Base-by-base conservation (phyloP, 2,113 vertebrate species). In the Oenanthe oenanthe region DNA sequence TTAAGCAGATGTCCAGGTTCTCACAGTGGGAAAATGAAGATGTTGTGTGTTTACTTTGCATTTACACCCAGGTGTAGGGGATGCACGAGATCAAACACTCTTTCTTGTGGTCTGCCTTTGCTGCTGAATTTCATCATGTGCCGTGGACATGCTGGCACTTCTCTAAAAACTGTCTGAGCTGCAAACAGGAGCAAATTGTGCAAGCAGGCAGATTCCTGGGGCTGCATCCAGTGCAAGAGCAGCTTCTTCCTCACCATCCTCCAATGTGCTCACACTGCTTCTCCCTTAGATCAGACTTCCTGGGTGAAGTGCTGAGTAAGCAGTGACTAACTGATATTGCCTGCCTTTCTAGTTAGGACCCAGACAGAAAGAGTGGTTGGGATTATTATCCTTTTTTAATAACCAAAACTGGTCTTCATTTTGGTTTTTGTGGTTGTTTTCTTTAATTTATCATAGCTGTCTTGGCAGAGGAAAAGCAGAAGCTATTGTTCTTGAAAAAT, bases 141-240 rank as follows among this genome's bases (percentile, higher is more conserved):
- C 58, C 2, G 0, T 17, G 12, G 86, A 38, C 70, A 9, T 21
- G 68, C 61, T 71, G 86, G 36, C 34, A 60, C 92, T 96, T 96
- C 87, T 76, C 80, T 92, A 85, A 58, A 86, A 96, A 61, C 48
- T 0, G 10, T 80, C 32, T 2, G 68, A 85, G 84, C 8, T 87
- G 70, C 96, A 91, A 51, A 87, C 74, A 0, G 3, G 70, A 82
- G 62, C 48, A 25, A 31, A 85, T 89, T 93, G 84, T 94, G 95
- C 92, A 91, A 93, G 77, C 53, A 6, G 57, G 85, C 89, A 82
- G 45, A 96, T 96, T 96, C 85, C 85, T 84, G 89, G 73, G 47
- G 74, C 50, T 93, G 88, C 72, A 48, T 56, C 66, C 73, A 32
- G 31, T 68, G 77, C 92, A 68, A 58, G 89, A 82, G 81, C 70